Evolutionary conservation across 2,797 vertebrate species (phyloP).

Genomic region (Dendrocincla tyrannina): DNA sequence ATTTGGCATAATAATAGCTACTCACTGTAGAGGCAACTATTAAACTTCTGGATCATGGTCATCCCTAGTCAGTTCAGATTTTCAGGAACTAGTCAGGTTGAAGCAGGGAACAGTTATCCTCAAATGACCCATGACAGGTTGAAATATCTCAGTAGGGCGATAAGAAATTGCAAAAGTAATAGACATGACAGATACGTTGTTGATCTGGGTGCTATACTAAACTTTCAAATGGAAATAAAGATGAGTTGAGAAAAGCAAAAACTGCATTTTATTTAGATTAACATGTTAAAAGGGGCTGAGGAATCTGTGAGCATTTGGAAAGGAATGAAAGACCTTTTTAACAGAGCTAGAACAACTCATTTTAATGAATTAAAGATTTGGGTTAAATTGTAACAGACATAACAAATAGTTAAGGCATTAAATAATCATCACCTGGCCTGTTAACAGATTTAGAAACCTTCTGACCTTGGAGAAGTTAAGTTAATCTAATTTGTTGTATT

Average conservation of each 20-base stretch:
- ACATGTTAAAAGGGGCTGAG: background rate
- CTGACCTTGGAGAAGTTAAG: slow-evolving; percentile 39
- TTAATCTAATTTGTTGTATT: slow-evolving; percentile 37
- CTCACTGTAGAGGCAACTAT: background rate
- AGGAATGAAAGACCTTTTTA: slow-evolving; percentile 44
- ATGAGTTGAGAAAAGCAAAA: slow-evolving; percentile 6
- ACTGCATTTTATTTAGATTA: slow-evolving; percentile 43
- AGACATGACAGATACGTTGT: background rate
- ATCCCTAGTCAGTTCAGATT: background rate
- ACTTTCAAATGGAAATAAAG: slow-evolving; percentile 61
- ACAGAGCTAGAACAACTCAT: slow-evolving; percentile 16
- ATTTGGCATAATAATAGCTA: background rate
- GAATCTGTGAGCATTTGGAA: slow-evolving; percentile 47
- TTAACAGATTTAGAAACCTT: slow-evolving; percentile 48
- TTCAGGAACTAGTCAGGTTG: background rate
- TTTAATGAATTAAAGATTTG: slow-evolving; percentile 68
- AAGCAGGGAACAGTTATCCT: slow-evolving; percentile 41
- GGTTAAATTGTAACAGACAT: slow-evolving; percentile 49
- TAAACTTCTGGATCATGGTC: background rate
- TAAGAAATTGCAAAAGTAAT: slow-evolving; percentile 36
- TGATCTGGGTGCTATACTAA: background rate
- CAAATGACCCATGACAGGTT: slow-evolving; percentile 12
- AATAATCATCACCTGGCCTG: slow-evolving; percentile 44
- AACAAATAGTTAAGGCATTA: slow-evolving; percentile 63
- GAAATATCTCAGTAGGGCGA: slow-evolving; percentile 1